Base-by-base conservation (phyloP, 2,797 vertebrate species). In the Labeo calbasu region DNA sequence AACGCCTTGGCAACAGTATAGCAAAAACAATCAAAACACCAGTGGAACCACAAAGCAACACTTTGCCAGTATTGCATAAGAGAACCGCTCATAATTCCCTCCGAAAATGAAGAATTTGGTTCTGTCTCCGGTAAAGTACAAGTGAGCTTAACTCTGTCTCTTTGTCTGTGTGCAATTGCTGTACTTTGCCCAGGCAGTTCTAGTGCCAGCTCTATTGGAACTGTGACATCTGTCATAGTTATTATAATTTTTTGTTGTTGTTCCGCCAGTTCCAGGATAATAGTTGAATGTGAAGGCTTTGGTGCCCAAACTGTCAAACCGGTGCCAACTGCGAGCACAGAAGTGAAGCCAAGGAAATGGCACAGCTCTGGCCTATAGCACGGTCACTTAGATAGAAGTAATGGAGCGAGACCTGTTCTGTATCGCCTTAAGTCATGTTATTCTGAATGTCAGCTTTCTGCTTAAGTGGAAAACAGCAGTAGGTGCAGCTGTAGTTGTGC, bases 141-240 rank as follows among this genome's bases (percentile, higher is more conserved):
- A 36, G 4, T 23, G 36, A 28, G 68, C 28, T 32, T 70, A 81
- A 81, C 79, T 71, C 51, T 32, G 61, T 68, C 23, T 46, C 36
- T 82, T 65, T 76, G 28, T 65, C 32, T 68, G 23, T 21, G 28
- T 77, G 75, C 19, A 75, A 77, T 77, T 55, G 23, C 40, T 77
- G 43, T 50, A 84, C 36, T 81, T 70, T 81, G 75, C 68, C 53
- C 68, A 71, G 69, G 68, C 79, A 61, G 17, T 23, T 81, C 76
- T 78, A 51, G 19, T 46, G 75, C 76, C 82, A 71, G 76, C 66
- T 72, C 55, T 72, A 61, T 78, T 84, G 75, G 40, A 79, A 84
- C 28, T 23, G 28, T 79, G 82, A 84, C 82, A 84, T 84, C 82
- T 79, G 82, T 79, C 82, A 84, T 69, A 70, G 82, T 84, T 84